Evolutionary conservation across 2,888 invertebrate species (phyloP).

Genomic region (Cephonodes hylas): DNA sequence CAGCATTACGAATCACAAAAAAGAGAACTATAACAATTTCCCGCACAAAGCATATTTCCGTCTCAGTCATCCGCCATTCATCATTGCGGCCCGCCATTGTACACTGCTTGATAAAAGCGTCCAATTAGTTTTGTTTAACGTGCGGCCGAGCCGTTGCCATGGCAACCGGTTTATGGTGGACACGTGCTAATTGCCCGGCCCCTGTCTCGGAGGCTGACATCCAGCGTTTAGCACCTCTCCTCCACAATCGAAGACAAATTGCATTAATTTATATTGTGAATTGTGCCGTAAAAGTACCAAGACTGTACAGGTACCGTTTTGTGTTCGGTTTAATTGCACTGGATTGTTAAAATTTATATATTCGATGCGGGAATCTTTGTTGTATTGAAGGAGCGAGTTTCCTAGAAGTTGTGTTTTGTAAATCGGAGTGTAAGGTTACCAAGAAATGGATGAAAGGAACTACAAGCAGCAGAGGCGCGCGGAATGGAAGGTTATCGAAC

Average conservation of each 20-base stretch:
- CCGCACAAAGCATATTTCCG: not conserved
- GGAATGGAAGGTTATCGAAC: too few species aligned
- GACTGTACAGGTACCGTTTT: not conserved
- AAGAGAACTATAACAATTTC: not conserved
- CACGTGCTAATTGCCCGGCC: conserved; percentile 63
- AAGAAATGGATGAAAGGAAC: too few species aligned
- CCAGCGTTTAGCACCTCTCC: conserved; percentile 57
- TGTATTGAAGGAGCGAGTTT: too few species aligned
- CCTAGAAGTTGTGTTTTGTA: too few species aligned
- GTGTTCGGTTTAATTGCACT: not conserved
- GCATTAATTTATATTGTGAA: conserved; percentile 1
- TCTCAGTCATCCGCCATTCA: conserved; percentile 32
- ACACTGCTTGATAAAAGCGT: conserved; percentile 51
- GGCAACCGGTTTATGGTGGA: conserved; percentile 51
- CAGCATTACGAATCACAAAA: not conserved
- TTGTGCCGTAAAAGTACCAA: not conserved
- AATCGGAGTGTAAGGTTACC: too few species aligned
- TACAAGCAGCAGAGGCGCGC: too few species aligned
- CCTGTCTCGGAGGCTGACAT: conserved; percentile 49
- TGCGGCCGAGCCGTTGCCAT: conserved; percentile 55
- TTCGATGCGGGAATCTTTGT: too few species aligned
- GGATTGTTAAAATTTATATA: not conserved
- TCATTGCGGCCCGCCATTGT: conserved; percentile 41
- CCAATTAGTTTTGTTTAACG: conserved; percentile 73
- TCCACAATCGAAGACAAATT: conserved; percentile 14